phyloP scores from a whole-genome alignment of 2,797 vertebrate species.

The Xenops minutus region DNA sequence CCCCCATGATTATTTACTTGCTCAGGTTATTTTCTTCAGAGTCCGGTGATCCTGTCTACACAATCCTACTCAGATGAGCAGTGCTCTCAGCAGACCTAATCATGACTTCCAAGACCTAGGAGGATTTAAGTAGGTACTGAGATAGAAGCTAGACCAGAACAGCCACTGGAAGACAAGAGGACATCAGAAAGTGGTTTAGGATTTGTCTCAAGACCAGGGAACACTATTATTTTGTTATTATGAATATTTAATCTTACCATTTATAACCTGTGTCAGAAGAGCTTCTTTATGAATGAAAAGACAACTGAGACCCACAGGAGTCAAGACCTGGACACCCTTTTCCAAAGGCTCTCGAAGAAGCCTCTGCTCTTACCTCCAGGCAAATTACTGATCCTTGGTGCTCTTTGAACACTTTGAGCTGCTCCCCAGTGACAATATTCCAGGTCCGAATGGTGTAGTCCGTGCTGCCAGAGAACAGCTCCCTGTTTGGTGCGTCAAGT shows the following conservation, averaged over 20 bases:
- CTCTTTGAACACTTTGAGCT: slow-evolving; percentile 78
- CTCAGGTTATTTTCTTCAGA: background rate
- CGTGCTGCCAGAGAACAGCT: slow-evolving; percentile 81
- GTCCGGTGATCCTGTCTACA: background rate
- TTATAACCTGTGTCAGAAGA: background rate
- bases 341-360: background rate
- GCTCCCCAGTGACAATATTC: slow-evolving; percentile 81
- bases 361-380: slow-evolving; percentile 75
- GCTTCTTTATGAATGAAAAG: background rate
- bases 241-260: background rate
- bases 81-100: background rate
- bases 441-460: slow-evolving; percentile 80
- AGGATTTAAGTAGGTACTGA: background rate
- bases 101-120: background rate
- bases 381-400: slow-evolving; percentile 83
- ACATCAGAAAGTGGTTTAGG: background rate
- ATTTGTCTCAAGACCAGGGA: background rate
- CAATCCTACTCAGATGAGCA: background rate
- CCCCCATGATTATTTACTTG: background rate
- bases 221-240: background rate
- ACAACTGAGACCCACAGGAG: background rate
- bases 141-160: background rate
- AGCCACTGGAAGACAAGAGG: background rate
- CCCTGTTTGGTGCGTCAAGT: slow-evolving; percentile 72
- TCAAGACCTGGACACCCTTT: background rate